Conservation (phyloP, 2,797 vertebrate genomes). For the Siniperca obscura region DNA sequence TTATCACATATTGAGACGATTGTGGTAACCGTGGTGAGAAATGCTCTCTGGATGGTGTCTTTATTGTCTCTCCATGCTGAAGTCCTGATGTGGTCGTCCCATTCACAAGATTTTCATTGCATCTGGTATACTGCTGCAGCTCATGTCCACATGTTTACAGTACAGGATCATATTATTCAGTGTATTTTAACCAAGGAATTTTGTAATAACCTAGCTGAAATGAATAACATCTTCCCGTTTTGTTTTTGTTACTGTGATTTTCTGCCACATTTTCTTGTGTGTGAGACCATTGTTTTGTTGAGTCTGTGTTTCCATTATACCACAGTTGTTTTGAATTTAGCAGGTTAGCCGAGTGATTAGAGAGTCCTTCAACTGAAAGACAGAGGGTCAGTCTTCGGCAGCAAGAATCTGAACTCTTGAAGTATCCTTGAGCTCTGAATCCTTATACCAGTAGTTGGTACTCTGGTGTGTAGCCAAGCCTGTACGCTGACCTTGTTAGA, state of each 20-base stretch:
- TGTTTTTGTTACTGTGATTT: slow-evolving; percentile 4
- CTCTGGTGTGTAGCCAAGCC: slow-evolving; percentile 8
- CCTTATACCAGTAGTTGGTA: neutral
- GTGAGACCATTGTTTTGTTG: slow-evolving; percentile 6
- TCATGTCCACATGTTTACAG: slow-evolving; percentile 41
- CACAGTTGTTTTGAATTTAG: slow-evolving; percentile 12
- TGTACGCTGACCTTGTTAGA: slow-evolving; percentile 14
- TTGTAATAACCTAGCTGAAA: slow-evolving; percentile 10
- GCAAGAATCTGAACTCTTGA: slow-evolving; percentile 4
- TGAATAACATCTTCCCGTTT: neutral
- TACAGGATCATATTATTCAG: slow-evolving; percentile 8
- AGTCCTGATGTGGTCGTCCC: slow-evolving; percentile 28
- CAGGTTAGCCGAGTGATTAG: neutral
- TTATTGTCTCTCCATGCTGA: slow-evolving; percentile 56
- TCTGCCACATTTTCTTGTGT: slow-evolving; percentile 5
- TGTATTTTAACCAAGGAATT: neutral
- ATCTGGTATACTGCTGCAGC: slow-evolving; percentile 37
- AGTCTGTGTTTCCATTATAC: slow-evolving; percentile 10
- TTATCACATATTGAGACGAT: slow-evolving; percentile 73
- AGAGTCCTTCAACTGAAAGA: slow-evolving; percentile 1
- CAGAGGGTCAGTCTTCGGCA: neutral
- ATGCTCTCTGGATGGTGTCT: slow-evolving; percentile 48
- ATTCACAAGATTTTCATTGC: slow-evolving; percentile 31
- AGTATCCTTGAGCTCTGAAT: slow-evolving; percentile 19
- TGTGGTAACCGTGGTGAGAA: slow-evolving; percentile 60